Evolutionary conservation across 1,140 invertebrate species (phyloP).

Genomic region (Andrena cerasifolii): DNA sequence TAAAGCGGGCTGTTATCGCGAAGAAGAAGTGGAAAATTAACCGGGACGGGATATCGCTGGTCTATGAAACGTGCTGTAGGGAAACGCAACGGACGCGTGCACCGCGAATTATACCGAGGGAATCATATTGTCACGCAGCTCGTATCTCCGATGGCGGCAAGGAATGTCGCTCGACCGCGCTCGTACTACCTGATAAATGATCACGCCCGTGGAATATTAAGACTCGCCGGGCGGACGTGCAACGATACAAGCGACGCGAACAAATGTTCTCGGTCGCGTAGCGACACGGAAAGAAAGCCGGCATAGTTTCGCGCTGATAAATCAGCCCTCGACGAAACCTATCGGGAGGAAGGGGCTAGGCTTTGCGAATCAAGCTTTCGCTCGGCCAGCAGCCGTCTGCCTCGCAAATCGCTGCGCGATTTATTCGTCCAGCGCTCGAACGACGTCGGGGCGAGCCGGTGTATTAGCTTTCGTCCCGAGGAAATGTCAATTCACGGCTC

Average conservation of each 20-base stretch:
- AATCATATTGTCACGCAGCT: constrained; percentile 50
- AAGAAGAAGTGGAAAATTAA: constrained; percentile 33
- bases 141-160: constrained; percentile 33
- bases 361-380: background rate
- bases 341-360: background rate
- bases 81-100: constrained; percentile 4
- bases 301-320: constrained; percentile 36
- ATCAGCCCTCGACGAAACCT: constrained; percentile 29
- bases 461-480: constrained; percentile 19
- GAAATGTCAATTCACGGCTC: no score
- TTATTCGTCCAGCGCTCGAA: constrained; percentile 20
- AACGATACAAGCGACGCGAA: constrained; percentile 56
- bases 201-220: constrained; percentile 61
- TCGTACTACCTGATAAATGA: constrained; percentile 60
- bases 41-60: constrained; percentile 30
- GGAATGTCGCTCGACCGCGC: constrained; percentile 56
- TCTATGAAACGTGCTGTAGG: background rate
- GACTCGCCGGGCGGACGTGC: constrained; percentile 43
- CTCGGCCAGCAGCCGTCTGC: background rate
- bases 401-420: constrained; percentile 25
- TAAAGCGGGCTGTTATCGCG: constrained; percentile 14
- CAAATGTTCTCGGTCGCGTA: constrained; percentile 56
- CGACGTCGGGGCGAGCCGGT: background rate
- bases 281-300: constrained; percentile 48
- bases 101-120: constrained; percentile 32